Conservation (phyloP, 37 sponge, comb jelly and placozoan species). For the Oopsacas minuta region DNA sequence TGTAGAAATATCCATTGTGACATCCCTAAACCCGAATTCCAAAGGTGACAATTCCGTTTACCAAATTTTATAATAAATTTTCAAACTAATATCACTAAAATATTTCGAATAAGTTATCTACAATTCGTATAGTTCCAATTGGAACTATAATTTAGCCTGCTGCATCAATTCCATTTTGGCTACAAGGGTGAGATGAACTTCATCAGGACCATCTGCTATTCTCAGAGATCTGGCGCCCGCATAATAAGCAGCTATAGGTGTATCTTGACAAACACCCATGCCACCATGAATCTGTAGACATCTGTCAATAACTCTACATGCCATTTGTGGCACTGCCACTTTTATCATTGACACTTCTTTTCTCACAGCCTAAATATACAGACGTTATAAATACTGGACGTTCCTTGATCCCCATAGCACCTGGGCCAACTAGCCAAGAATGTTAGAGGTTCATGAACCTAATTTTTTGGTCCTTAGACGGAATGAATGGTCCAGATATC, state of each 20-base stretch:
- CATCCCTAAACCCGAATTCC: no score
- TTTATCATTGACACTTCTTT: constrained; percentile 76
- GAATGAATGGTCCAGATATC: no score
- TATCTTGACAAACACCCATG: constrained; percentile 64
- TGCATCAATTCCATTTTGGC: constrained; percentile 52
- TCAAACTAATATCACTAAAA: no score
- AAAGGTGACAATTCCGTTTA: no score
- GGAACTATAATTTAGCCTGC: constrained; percentile 24
- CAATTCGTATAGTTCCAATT: no score
- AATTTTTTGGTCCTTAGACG: no score
- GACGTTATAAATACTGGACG: not conserved
- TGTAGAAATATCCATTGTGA: no score
- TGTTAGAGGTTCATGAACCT: no score
- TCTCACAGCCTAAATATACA: constrained; percentile 28
- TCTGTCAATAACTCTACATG: constrained; percentile 53
- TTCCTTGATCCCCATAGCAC: no score
- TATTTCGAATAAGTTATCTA: no score
- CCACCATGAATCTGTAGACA: constrained; percentile 61
- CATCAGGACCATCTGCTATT: constrained; percentile 87
- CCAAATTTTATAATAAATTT: no score
- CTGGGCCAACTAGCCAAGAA: no score
- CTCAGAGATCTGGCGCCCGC: constrained; percentile 50
- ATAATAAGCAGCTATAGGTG: constrained; percentile 40
- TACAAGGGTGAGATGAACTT: constrained; percentile 66
- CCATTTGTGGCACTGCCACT: constrained; percentile 52